A percentile compares a stretch with the other conserved stretches of the same genome.
Evolutionary conservation across 2,113 vertebrate species (phyloP).

Genomic region (Trinectes maculatus): DNA sequence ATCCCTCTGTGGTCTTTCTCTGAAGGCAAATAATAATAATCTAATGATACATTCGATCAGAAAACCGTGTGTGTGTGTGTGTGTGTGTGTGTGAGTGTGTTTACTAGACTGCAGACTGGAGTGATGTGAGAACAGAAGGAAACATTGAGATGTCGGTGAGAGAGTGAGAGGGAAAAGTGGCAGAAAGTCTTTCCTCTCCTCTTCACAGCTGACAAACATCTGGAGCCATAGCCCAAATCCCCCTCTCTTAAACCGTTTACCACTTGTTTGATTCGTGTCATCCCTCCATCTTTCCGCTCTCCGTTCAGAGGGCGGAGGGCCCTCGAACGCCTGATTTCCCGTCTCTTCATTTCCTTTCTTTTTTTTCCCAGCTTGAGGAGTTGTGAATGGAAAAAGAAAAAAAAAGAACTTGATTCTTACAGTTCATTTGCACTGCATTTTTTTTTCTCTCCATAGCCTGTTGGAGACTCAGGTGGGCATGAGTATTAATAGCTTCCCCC

Average conservation of each 20-base stretch:
- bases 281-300: constrained; percentile 35
- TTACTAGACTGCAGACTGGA: neutral
- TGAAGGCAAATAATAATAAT: too few species aligned
- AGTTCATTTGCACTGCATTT: constrained; percentile 64
- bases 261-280: constrained; percentile 32
- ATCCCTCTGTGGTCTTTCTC: too few species aligned
- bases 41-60: too few species aligned
- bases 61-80: too few species aligned
- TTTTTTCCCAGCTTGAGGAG: neutral
- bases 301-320: constrained; percentile 38
- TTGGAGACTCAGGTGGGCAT: constrained; percentile 72
- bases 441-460: constrained; percentile 22
- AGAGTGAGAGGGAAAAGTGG: neutral
- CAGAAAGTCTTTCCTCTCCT: neutral
- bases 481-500: constrained; percentile 70
- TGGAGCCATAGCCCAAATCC: constrained; percentile 36
- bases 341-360: constrained; percentile 11
- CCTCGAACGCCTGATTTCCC: constrained; percentile 32
- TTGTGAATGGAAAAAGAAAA: constrained; percentile 28
- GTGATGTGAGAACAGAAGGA: neutral
- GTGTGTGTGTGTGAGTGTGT: too few species aligned
- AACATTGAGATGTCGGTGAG: neutral
- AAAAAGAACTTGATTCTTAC: constrained; percentile 35
- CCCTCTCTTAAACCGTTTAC: constrained; percentile 41
- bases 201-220: constrained; percentile 35